Base-by-base conservation (phyloP, 2,113 vertebrate genomes). In the Phoxinus phoxinus region DNA sequence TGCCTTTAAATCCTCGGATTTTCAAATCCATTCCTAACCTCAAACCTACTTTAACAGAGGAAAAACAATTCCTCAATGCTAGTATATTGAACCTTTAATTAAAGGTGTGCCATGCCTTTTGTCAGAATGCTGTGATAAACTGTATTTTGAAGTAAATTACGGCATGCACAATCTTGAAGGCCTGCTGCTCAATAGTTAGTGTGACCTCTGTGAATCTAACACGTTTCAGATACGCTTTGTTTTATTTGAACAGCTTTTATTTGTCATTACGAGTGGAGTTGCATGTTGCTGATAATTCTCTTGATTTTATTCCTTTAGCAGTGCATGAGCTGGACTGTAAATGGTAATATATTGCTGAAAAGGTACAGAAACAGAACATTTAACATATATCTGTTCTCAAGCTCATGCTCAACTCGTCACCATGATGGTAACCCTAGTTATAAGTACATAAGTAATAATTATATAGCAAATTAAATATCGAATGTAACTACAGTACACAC, bases 1-100 rank as follows among this genome's bases (percentile, higher is more conserved):
- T 41, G 79, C 41, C 77, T 46, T 51, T 48, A 72, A 73, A 85
- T 72, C 78, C 27, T 48, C 46, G 27, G 15, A 25, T 84, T 83
- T 48, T 46, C 15, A 48, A 5, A 32, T n/a, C 51, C 32, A 69
- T 59, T 63, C 63, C 35, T 80, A 63, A 80, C 78, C 37, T 65
- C 3, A 63, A 65, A 80, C 63, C 78, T 81, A 69, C 35, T 80
- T 85, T 51, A 67, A 3, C 53, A 23, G 53, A 56, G 7, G 53
- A 56, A 56, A 56, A 56, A 56, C 53, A 56, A 56, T 21, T 56
- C 53, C 53, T 56, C 53, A 23, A 56, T 56, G 21, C 53, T 23
- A 56, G 19, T 56, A 56, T 8, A 56, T 56, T 23, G 23, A 56
- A 56, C 19, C 53, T 56, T 56, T 56, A 3, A 56, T 56, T 23